Percentiles rank a stretch among this genome's conserved stretches.
phyloP scores from a whole-genome alignment of 2,888 invertebrate species.

The Cheilosia scutellata region DNA sequence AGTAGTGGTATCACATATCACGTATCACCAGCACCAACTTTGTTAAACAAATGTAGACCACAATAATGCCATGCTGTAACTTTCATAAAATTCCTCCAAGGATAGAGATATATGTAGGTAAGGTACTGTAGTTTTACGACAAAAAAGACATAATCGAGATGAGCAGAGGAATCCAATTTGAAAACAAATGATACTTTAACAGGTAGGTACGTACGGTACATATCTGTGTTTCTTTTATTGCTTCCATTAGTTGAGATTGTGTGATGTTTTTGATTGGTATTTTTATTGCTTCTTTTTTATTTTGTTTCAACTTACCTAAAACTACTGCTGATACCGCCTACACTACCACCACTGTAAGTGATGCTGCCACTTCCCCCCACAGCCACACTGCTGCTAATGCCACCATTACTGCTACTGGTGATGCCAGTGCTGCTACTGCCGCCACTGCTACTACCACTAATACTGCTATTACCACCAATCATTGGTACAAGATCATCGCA shows the following conservation, averaged over 20 bases:
- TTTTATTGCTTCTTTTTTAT: background rate
- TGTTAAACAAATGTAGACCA: background rate
- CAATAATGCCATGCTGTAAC: background rate
- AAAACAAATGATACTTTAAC: constrained; percentile 6
- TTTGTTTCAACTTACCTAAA: constrained; percentile 61
- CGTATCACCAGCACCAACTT: background rate
- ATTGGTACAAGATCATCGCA: constrained; percentile 74
- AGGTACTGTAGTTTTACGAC: background rate
- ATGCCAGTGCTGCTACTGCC: constrained; percentile 58
- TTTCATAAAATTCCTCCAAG: constrained; percentile 1
- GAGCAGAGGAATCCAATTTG: background rate
- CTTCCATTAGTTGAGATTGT: constrained; percentile 1
- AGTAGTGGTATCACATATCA: too few species aligned
- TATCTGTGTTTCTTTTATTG: background rate
- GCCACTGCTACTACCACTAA: constrained; percentile 66
- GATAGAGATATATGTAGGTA: too few species aligned
- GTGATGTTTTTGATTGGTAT: constrained; percentile 2
- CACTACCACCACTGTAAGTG: constrained; percentile 73
- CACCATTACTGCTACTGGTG: constrained; percentile 60
- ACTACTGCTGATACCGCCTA: constrained; percentile 76
- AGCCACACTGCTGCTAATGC: constrained; percentile 77
- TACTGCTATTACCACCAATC: constrained; percentile 74
- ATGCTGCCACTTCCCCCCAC: constrained; percentile 77
- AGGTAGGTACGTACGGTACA: background rate
- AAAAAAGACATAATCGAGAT: background rate